Percentiles rank a stretch among this genome's conserved stretches.
phyloP scores from a whole-genome alignment of 2,113 vertebrate genomes.

The Austrofundulus limnaeus region DNA sequence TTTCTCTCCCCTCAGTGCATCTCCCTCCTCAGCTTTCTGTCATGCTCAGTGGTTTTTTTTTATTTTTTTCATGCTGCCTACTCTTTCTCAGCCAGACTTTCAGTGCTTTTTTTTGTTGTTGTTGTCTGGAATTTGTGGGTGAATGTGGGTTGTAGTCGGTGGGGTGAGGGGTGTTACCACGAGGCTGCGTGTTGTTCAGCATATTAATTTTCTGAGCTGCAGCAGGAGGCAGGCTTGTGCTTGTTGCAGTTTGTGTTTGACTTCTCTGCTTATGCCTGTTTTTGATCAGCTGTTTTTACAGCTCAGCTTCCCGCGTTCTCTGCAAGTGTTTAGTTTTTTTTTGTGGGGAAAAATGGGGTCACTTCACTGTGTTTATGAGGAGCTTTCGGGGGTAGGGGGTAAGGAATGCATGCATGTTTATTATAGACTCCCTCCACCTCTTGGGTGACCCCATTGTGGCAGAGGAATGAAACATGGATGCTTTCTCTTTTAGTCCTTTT shows the following conservation, averaged over 20 bases:
- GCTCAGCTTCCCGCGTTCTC: conserved; percentile 28
- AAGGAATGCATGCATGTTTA: conserved; percentile 63
- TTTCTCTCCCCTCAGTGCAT: conserved; percentile 39
- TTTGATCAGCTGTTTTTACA: conserved; percentile 29
- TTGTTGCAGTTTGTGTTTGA: conserved; percentile 52
- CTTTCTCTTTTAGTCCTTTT: conserved; percentile 44
- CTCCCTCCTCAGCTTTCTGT: conserved; percentile 38
- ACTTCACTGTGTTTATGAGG: conserved; percentile 42
- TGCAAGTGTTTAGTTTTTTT: conserved; percentile 52
- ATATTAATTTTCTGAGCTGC: conserved; percentile 48
- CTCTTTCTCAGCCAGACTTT: conserved; percentile 27
- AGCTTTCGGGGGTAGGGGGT: conserved; percentile 37
- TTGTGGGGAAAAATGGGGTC: conserved; percentile 19
- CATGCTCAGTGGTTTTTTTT: conserved; percentile 22
- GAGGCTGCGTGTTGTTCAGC: conserved; percentile 35
- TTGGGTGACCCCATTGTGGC: conserved; percentile 41
- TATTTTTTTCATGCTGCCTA: background rate
- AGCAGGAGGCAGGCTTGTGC: conserved; percentile 48
- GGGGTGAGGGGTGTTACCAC: background rate
- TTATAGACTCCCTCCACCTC: conserved; percentile 33
- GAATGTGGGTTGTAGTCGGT: conserved; percentile 15
- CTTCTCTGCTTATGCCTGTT: conserved; percentile 43
- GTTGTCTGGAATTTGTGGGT: conserved; percentile 36
- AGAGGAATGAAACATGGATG: conserved; percentile 24
- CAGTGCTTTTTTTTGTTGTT: conserved; percentile 9